phyloP scores from a whole-genome alignment of 2,888 invertebrate species.

The Torymus tubicola region DNA sequence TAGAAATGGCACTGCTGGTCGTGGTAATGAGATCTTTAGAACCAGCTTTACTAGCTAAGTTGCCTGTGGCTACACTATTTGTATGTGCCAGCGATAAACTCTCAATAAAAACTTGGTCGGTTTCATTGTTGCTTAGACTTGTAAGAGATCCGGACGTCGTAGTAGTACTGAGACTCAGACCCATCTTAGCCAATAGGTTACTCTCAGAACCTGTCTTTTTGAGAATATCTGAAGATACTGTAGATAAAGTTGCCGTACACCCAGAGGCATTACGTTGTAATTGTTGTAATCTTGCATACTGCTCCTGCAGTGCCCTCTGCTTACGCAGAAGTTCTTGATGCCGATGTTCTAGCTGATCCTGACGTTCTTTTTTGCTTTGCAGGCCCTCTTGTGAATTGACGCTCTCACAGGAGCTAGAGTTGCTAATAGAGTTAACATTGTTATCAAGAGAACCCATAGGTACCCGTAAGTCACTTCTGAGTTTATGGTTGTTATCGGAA shows the following conservation, averaged over 20 bases:
- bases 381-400: conserved; percentile 85
- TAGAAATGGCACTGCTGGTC: conserved; percentile 78
- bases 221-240: conserved; percentile 81
- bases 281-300: conserved; percentile 92
- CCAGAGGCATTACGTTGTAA: conserved; percentile 87
- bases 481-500: conserved; percentile 17
- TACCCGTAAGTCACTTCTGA: background rate
- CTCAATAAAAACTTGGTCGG: conserved; percentile 62
- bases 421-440: conserved; percentile 78
- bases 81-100: conserved; percentile 57
- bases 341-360: conserved; percentile 88
- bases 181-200: conserved; percentile 90
- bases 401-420: conserved; percentile 86
- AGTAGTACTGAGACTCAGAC: conserved; percentile 81
- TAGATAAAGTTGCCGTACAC: conserved; percentile 79
- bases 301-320: conserved; percentile 92
- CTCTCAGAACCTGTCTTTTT: conserved; percentile 94
- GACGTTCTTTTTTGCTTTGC: conserved; percentile 80
- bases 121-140: conserved; percentile 78
- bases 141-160: conserved; percentile 81
- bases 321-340: conserved; percentile 93
- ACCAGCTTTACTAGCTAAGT: conserved; percentile 16
- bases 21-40: conserved; percentile 5
- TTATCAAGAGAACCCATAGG: background rate
- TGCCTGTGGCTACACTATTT: conserved; percentile 25